These are phyloP conservation scores for Mayetiola destructor DNA, from an alignment of 2,888 invertebrate genomes.

Conservation along the genomic window DNA sequence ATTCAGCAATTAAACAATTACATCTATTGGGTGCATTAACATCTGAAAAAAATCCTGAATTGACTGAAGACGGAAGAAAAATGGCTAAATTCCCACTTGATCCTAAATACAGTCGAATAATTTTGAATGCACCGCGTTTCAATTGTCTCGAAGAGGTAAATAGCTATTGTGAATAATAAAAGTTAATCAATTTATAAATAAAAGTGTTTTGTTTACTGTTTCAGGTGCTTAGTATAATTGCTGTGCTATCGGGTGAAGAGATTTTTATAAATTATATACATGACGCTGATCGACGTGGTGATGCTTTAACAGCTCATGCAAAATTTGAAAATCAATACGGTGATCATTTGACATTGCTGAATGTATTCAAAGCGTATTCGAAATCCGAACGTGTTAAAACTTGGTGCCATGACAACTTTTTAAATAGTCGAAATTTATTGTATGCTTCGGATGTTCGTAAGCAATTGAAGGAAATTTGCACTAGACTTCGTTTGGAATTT, in stretches of 20 bases:
- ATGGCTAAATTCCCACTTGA: constrained; percentile 89
- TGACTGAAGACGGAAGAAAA: constrained; percentile 65
- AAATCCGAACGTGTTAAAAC: constrained; percentile 50
- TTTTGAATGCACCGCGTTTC: constrained; percentile 60
- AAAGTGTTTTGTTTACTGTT: constrained; percentile 11
- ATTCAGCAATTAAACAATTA: constrained; percentile 47
- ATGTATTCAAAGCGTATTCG: constrained; percentile 68
- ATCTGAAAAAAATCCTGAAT: constrained; percentile 37
- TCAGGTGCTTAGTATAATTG: constrained; percentile 66
- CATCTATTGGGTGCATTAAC: constrained; percentile 59
- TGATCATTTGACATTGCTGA: constrained; percentile 82
- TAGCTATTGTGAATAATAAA: background rate
- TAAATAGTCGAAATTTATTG: constrained; percentile 66
- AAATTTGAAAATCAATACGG: constrained; percentile 79
- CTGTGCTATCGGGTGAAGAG: constrained; percentile 78
- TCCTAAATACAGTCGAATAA: constrained; percentile 70
- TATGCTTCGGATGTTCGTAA: constrained; percentile 67
- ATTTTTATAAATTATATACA: constrained; percentile 52
- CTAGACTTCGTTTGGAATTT: constrained; percentile 43
- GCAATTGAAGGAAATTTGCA: constrained; percentile 61
- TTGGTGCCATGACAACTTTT: constrained; percentile 83
- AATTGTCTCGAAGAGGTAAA: constrained; percentile 59
- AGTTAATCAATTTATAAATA: background rate
- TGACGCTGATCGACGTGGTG: constrained; percentile 51
- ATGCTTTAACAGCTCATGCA: constrained; percentile 52